These are phyloP conservation scores for Etheostoma nigrum DNA, from an alignment of 2,797 vertebrate genomes.

Conservation along the genomic window DNA sequence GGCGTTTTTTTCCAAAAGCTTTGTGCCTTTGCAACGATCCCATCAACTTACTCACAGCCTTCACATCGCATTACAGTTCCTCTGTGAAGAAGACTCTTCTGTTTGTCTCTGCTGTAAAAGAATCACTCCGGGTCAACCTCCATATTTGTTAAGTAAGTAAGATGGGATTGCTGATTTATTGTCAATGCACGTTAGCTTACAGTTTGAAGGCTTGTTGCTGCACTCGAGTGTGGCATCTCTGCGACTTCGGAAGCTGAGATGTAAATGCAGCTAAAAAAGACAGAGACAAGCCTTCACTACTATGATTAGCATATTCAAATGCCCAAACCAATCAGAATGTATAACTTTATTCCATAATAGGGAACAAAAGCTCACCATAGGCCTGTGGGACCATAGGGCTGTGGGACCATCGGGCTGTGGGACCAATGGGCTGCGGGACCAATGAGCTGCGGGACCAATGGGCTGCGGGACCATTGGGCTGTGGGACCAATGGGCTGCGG, in stretches of 20 bases:
- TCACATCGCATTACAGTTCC: slow-evolving; percentile 54
- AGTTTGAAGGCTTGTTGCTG: slow-evolving; percentile 15
- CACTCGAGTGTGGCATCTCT: not conserved
- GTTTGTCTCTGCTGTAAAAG: slow-evolving; percentile 16
- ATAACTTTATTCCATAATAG: too few species aligned
- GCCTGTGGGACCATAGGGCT: too few species aligned
- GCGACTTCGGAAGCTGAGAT: not conserved
- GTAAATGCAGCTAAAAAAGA: not conserved
- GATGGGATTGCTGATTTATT: slow-evolving; percentile 45
- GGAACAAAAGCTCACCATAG: too few species aligned
- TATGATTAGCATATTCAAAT: not conserved
- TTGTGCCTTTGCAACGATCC: slow-evolving; percentile 54
- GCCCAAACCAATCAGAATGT: not conserved
- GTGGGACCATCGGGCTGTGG: too few species aligned
- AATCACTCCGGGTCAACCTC: slow-evolving; percentile 16
- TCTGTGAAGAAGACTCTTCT: slow-evolving; percentile 21
- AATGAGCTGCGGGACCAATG: too few species aligned
- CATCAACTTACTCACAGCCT: slow-evolving; percentile 60
- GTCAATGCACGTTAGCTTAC: slow-evolving; percentile 43
- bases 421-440: too few species aligned
- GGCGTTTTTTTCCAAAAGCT: slow-evolving; percentile 48
- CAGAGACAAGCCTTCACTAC: not conserved
- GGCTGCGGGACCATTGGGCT: too few species aligned
- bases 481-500: too few species aligned
- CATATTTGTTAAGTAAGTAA: slow-evolving; percentile 17